Conservation (phyloP, 2,113 vertebrate species). For the Pycnonotus jocosus region DNA sequence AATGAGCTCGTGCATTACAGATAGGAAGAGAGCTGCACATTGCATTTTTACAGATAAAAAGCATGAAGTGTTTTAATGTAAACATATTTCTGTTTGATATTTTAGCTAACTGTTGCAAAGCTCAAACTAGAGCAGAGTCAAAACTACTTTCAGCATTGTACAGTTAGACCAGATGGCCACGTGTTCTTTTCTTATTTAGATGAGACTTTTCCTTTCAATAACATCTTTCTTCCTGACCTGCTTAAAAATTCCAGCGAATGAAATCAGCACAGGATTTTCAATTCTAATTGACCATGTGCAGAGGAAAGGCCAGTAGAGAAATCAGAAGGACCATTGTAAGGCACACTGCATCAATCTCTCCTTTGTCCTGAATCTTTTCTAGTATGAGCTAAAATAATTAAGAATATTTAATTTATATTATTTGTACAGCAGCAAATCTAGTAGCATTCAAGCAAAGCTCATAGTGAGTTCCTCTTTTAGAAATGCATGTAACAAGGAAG, state of each 20-base stretch:
- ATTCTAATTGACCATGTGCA: slow-evolving; percentile 82
- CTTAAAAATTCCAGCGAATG: slow-evolving; percentile 83
- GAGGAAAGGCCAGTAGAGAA: slow-evolving; percentile 71
- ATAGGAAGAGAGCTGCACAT: slow-evolving; percentile 21
- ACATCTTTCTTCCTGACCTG: slow-evolving; percentile 84
- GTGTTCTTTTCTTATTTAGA: slow-evolving; percentile 81
- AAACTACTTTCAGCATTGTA: slow-evolving; percentile 69
- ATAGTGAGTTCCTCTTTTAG: not conserved
- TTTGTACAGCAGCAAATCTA: slow-evolving; percentile 1
- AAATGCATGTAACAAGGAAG: not conserved
- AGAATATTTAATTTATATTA: slow-evolving; percentile 62
- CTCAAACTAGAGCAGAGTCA: slow-evolving; percentile 43
- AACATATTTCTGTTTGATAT: slow-evolving; percentile 55
- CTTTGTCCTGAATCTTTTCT: slow-evolving; percentile 68
- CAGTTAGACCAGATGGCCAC: slow-evolving; percentile 75
- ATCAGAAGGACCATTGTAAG: slow-evolving; percentile 75
- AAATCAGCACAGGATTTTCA: slow-evolving; percentile 82
- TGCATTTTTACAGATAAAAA: slow-evolving; percentile 35
- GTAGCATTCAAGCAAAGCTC: not conserved
- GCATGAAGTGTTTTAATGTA: slow-evolving; percentile 36
- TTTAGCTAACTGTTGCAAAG: slow-evolving; percentile 52
- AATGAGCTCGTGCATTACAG: slow-evolving; percentile 49
- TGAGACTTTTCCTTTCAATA: slow-evolving; percentile 83
- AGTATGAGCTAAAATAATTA: slow-evolving; percentile 64
- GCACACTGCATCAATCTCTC: slow-evolving; percentile 67